Evolutionary conservation across 2,888 invertebrate species (phyloP), one percentile per base, ranked within the genome.

Genomic region (Ypsolopha sequella): DNA sequence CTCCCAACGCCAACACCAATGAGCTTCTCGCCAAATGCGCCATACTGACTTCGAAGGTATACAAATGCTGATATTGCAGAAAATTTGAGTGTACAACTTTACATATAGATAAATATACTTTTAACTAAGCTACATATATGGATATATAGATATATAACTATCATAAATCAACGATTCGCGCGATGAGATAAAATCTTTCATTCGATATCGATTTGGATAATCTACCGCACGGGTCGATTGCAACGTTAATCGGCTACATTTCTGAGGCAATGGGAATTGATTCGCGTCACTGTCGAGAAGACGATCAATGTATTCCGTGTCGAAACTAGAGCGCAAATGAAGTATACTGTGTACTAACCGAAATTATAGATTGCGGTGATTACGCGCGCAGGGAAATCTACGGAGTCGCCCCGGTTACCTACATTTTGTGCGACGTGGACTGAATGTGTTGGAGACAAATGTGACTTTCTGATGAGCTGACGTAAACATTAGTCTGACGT

Each of bases 161-260:
- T 39, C 39, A 39, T n/a, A n/a, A 6, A 24, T 46, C 35, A 35
- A 46, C 35, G 33, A 46, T 33, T 46, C 46, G 35, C 33, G 34
- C 34, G 46, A 46, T 46, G 24, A 34, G 35, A 34, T 11, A 14
- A 14, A 11, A 13, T 34, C n/a, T 35, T 24, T 33, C 36, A 11
- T 41, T 41, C 11, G 49, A 24, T 24, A 24, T 41, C 54, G 55
- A 55, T 47, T 52, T 60, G 53, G 59, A 57, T 54, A 54, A 61
- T 64, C 63, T 70, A 82, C 86, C 85, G 85, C 82, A 62, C 78
- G 59, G 74, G 84, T 84, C 85, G 85, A 85, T 66, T 58, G 51
- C 62, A 59, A 59, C 64, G 56, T 60, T 74, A 74, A 70, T 61
- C 60, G 85, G 80, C 86, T 86, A 86, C 86, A 86, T 86, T 67